Conservation (phyloP, 2,888 invertebrate species). For the Xylota sylvarum region DNA sequence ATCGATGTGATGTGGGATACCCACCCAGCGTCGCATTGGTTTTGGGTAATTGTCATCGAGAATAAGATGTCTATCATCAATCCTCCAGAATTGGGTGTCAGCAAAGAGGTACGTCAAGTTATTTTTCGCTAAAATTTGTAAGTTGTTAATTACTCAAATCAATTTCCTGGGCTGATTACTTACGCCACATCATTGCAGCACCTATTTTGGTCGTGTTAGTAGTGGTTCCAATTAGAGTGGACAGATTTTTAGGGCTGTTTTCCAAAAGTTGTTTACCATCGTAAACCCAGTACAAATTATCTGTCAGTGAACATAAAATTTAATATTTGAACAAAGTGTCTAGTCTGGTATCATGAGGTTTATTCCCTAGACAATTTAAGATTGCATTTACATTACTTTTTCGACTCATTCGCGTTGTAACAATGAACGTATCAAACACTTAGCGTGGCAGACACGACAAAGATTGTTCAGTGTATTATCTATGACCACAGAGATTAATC, state of each 20-base stretch:
- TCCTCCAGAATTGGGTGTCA: slow-evolving; percentile 89
- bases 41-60: slow-evolving; percentile 90
- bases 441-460: too few species aligned
- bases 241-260: slow-evolving; percentile 86
- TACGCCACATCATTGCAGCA: slow-evolving; percentile 89
- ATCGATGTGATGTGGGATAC: slow-evolving; percentile 89
- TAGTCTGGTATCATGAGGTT: too few species aligned
- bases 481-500: too few species aligned
- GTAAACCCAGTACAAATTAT: slow-evolving; percentile 89
- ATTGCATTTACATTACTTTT: too few species aligned
- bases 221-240: slow-evolving; percentile 88
- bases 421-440: too few species aligned
- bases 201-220: slow-evolving; percentile 85
- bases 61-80: slow-evolving; percentile 85
- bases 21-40: slow-evolving; percentile 88
- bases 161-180: neutral
- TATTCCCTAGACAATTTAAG: too few species aligned
- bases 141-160: slow-evolving; percentile 65
- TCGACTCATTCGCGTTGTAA: too few species aligned
- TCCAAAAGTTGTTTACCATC: slow-evolving; percentile 87
- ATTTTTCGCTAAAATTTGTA: slow-evolving; percentile 82
- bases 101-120: slow-evolving; percentile 88
- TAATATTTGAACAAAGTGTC: neutral
- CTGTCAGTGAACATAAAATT: slow-evolving; percentile 82
- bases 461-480: too few species aligned